phyloP scores from a whole-genome alignment of 2,797 vertebrate genomes.

The Channallabes apus region DNA sequence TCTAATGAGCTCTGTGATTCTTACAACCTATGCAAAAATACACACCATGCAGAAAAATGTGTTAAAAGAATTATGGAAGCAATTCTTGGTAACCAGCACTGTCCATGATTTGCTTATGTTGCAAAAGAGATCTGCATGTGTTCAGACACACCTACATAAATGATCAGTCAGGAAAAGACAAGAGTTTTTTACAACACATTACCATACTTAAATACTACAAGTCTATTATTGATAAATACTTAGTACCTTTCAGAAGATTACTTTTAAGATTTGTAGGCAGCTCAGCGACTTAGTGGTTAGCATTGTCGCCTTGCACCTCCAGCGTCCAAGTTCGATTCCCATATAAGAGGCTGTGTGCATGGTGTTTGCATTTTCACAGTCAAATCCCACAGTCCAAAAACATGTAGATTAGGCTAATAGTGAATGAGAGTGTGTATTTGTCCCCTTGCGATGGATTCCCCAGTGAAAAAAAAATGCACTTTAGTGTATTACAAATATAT shows the following conservation, averaged over 20 bases:
- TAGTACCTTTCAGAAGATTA: not conserved
- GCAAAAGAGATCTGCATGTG: not conserved
- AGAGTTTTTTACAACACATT: not conserved
- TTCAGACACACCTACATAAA: not conserved
- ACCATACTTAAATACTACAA: not conserved
- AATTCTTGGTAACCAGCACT: not conserved
- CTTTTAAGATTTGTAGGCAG: not conserved
- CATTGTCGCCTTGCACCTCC: too few species aligned
- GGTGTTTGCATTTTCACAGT: too few species aligned
- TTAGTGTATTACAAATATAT: too few species aligned
- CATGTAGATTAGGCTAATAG: too few species aligned
- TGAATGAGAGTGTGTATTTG: too few species aligned
- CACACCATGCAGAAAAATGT: not conserved
- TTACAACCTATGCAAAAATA: not conserved
- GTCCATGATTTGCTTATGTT: not conserved
- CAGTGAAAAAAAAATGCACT: too few species aligned
- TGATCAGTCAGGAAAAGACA: not conserved
- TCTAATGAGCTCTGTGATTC: not conserved
- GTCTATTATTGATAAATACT: not conserved
- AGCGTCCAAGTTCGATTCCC: too few species aligned
- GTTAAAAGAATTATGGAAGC: not conserved
- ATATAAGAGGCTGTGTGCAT: too few species aligned
- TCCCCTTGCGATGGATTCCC: too few species aligned
- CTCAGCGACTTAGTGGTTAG: too few species aligned
- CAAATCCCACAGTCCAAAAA: too few species aligned